Conservation (phyloP, 2,113 vertebrate genomes). For the Microcebus lehilahytsara region DNA sequence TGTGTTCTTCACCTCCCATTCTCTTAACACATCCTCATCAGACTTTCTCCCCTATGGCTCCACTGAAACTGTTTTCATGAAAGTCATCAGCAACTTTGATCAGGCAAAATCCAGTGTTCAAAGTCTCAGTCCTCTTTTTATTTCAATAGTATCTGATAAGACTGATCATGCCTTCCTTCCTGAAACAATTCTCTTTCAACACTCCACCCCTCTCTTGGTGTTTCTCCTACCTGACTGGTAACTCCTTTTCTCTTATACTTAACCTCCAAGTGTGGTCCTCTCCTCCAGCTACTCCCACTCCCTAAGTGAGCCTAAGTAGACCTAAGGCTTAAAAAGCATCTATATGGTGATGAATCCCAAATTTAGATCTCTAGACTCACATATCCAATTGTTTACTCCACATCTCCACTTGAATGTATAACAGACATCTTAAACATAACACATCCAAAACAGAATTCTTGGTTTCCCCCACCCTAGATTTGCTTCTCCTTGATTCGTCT, state of each 20-base stretch:
- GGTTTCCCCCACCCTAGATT: background rate
- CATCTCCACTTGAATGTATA: background rate
- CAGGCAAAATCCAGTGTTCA: background rate
- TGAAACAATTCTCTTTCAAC: slow-evolving; percentile 25
- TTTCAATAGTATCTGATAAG: slow-evolving; percentile 14
- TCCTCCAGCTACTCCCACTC: background rate
- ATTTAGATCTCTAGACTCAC: background rate
- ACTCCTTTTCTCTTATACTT: background rate
- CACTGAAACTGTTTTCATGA: background rate
- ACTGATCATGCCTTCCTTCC: background rate
- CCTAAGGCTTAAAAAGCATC: background rate
- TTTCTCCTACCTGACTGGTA: background rate
- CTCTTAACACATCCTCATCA: background rate
- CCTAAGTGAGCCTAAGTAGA: background rate
- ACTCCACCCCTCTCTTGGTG: background rate
- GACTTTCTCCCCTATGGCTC: background rate
- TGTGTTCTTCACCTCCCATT: background rate
- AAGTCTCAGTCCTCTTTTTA: background rate
- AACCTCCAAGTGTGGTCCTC: background rate
- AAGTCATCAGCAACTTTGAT: background rate
- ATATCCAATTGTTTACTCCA: background rate
- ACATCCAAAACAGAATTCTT: background rate
- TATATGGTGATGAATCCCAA: background rate
- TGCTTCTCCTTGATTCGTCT: background rate
- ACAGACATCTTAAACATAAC: background rate